Evolutionary conservation across 2,888 invertebrate species (phyloP), one percentile per base, ranked within the genome.

Genomic region (Portevinia maculata): DNA sequence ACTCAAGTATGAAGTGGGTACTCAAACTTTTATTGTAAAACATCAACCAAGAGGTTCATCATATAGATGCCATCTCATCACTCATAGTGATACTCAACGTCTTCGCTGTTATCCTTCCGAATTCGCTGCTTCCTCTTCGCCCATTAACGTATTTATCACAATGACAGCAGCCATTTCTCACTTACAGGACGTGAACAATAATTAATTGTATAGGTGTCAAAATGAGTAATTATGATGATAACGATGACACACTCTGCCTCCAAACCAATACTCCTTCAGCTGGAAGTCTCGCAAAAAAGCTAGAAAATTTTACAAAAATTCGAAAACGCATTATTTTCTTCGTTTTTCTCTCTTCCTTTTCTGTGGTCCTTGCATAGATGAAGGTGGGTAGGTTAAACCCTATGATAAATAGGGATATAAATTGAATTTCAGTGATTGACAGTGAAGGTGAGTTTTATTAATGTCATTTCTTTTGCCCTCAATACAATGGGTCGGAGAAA

Each of bases 341-440:
- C 3, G 13, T 5, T 19, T 41, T 0, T 4, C 19, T 21, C 9
- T 17, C 9, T 19, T 8, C 44, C 7, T 5, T 3, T 3, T 44
- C 11, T 19, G 9, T 11, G 7, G 3, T 11, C 4, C 9, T 19
- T 44, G 19, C 11, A 11, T 0, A 17, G 19, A 11, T 8, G 17
- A 3, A 52, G 30, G 30, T 30, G 30, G 15, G 13, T 52, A 17
- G 6, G 30, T 11, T 32, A 52, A 52, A 1, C 30, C 30, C 17
- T 8, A 5, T 17, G 28, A 52, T 15, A 30, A 52, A 52, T 52
- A 30, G 8, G 28, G 15, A 30, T 32, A 13, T 7, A 52, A 52
- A 52, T 30, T 52, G 52, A 52, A 52, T 52, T 52, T 4, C 17
- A 15, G 52, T 52, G 52, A 52, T 52, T 52, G 52, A 52, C 52